Evolutionary conservation across 2,888 invertebrate species (phyloP), one percentile per base, ranked within the genome.

Genomic region (Ditylenchus weischeri): DNA sequence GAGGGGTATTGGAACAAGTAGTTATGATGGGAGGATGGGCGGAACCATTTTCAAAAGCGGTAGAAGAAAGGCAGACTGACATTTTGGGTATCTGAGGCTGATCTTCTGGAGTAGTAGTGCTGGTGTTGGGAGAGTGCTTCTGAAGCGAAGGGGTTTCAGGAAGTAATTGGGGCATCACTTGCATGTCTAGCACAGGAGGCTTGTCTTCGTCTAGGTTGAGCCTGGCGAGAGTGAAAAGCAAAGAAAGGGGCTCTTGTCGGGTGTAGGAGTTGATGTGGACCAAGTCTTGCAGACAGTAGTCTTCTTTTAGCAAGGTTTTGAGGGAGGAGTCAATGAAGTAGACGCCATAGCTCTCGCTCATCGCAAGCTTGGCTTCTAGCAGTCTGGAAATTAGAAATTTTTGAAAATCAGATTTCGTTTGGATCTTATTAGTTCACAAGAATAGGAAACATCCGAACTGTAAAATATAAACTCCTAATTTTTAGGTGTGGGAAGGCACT

Each of bases 161-260:
- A 7, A 57, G 57, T 19, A 70, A 61, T 36, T 71, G 68, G 8
- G 66, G 66, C 51, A 70, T 59, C 38, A 60, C 59, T 49, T 70
- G 64, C 13, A 66, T 65, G 23, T 66, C 71, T 51, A 70, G 50
- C 13, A 70, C 70, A n/a, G 71, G 64, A 38, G 71, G 70, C 47
- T 36, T 60, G 43, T 71, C 69, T 36, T 70, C 70, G 23, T 60
- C 60, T 21, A 61, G 29, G n/a, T 47, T 48, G 18, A 64, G 51
- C 36, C 43, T 47, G 47, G 58, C 64, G 18, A 68, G 38, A 1
- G 71, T 71, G 59, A 73, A 71, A 23, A 19, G 49, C 43, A 71
- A n/a, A 29, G 19, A 49, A 8, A 71, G 29, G 8, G 71, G 73
- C n/a, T 35, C 38, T 38, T 73, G 47, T n/a, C 71, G 66, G 19